Conservation (phyloP, 1,140 invertebrate genomes). For the Heliconius hermathena region DNA sequence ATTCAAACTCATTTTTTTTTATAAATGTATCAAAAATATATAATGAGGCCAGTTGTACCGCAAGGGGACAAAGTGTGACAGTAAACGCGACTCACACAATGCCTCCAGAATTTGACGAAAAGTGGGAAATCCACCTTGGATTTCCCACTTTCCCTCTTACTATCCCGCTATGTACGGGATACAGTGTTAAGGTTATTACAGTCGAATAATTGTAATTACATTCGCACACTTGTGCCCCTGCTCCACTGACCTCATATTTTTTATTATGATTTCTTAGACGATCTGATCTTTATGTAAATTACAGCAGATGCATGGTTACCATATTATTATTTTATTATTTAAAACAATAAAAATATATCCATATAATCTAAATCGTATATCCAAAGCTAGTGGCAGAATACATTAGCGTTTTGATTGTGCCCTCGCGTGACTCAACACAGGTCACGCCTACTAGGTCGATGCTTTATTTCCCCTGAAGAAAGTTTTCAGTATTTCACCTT, state of each 20-base stretch:
- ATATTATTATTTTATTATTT: neutral
- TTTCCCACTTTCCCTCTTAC: no score
- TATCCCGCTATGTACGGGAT: no score
- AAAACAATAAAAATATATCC: neutral
- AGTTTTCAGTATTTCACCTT: conserved; percentile 1
- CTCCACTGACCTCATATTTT: no score
- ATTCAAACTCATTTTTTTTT: neutral
- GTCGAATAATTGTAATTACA: no score
- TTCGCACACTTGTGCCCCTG: no score
- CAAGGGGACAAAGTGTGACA: no score
- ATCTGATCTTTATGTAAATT: no score
- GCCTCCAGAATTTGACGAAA: no score
- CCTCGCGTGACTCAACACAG: conserved; percentile 35
- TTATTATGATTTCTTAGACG: neutral
- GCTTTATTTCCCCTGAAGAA: neutral
- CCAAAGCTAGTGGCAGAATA: conserved; percentile 12
- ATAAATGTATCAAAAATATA: neutral
- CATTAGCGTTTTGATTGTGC: conserved; percentile 31
- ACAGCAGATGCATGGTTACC: neutral
- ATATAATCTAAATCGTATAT: neutral
- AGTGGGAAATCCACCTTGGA: no score
- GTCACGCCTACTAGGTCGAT: conserved; percentile 18
- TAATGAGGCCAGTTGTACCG: no score
- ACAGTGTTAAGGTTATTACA: no score
- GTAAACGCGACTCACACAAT: no score